phyloP scores from a whole-genome alignment of 2,113 vertebrate genomes.

The Dasyornis broadbenti region DNA sequence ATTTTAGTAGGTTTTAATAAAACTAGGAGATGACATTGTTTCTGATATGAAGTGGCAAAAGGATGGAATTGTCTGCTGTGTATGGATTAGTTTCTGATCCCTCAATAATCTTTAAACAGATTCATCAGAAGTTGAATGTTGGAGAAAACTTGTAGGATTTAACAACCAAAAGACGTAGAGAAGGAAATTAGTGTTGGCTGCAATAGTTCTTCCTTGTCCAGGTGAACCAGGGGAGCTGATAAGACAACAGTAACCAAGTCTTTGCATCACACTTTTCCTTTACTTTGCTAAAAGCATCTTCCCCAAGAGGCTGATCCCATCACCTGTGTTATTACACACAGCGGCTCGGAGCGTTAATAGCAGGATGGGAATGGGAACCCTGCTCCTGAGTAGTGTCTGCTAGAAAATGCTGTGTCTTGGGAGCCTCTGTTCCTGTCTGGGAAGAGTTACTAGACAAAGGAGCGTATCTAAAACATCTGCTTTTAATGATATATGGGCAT shows the following conservation, averaged over 20 bases:
- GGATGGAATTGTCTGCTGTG: not conserved
- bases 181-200: not conserved
- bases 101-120: not conserved
- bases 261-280: not conserved
- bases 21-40: not conserved
- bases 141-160: not conserved
- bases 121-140: not conserved
- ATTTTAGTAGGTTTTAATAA: not conserved
- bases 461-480: not conserved
- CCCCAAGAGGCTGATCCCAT: not conserved
- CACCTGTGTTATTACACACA: not conserved
- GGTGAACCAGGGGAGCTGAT: not conserved
- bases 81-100: not conserved
- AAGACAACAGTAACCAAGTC: not conserved
- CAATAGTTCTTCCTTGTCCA: not conserved
- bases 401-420: fast-evolving
- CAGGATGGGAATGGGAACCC: not conserved
- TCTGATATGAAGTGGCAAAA: not conserved
- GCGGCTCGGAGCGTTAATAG: not conserved
- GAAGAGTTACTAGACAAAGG: not conserved
- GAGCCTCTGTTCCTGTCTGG: not conserved
- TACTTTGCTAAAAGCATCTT: not conserved
- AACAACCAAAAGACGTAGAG: not conserved
- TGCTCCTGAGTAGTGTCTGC: not conserved
- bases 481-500: not conserved